A percentile compares a stretch with the other conserved stretches of the same genome.
phyloP scores from a whole-genome alignment of 1,140 invertebrate genomes.

The Plodia interpunctella region DNA sequence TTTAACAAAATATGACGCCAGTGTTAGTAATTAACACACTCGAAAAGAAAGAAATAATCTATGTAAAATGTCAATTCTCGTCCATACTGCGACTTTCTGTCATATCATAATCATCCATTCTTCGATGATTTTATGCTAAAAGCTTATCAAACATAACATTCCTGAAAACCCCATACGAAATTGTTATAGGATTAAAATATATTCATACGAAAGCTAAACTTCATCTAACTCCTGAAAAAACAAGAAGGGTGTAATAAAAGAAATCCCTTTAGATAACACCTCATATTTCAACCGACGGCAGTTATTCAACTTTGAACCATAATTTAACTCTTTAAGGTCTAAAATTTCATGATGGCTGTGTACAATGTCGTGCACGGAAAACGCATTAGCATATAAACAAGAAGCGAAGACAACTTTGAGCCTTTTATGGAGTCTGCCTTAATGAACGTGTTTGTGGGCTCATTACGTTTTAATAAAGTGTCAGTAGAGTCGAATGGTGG shows the following conservation, averaged over 20 bases:
- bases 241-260: constrained; percentile 4
- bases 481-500: background rate
- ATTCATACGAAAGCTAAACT: background rate
- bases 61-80: no score
- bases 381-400: constrained; percentile 7
- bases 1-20: no score
- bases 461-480: constrained; percentile 6
- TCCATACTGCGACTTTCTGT: no score
- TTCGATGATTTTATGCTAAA: background rate
- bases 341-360: background rate
- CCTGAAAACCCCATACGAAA: background rate
- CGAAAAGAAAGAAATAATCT: no score
- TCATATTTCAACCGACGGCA: background rate
- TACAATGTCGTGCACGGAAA: constrained; percentile 5
- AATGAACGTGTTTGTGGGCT: constrained; percentile 2
- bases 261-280: background rate
- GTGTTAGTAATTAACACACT: no score
- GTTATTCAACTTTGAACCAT: background rate
- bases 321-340: background rate
- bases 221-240: background rate
- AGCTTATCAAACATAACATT: background rate
- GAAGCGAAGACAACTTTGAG: constrained; percentile 6
- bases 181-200: background rate
- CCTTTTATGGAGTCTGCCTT: background rate
- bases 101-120: no score